These are phyloP conservation scores for Melieria picta DNA, from an alignment of 2,888 invertebrate species.

Conservation along the genomic window DNA sequence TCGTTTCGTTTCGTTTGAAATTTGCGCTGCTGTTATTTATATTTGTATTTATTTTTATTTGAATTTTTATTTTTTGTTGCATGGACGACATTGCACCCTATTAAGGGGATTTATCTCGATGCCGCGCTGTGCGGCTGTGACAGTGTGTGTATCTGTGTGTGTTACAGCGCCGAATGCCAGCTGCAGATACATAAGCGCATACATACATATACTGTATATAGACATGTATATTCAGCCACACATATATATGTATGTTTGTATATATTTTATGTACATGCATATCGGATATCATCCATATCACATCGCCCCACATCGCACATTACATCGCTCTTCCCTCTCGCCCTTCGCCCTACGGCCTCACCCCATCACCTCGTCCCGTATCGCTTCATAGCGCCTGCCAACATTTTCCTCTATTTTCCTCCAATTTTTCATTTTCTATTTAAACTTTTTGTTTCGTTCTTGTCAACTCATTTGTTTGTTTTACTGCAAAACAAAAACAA, in stretches of 20 bases:
- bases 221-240: not conserved
- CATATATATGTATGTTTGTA: conserved; percentile 8
- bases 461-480: conserved; percentile 38
- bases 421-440: conserved; percentile 18
- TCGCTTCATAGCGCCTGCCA: not conserved
- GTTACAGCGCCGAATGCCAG: not conserved
- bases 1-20: no score
- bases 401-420: conserved; percentile 18
- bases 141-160: conserved; percentile 8
- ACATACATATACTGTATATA: not conserved
- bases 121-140: conserved; percentile 20
- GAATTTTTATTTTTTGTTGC: conserved; percentile 8
- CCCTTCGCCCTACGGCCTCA: no score
- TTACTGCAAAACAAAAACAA: conserved; percentile 8
- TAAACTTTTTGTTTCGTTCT: conserved; percentile 35
- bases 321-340: no score
- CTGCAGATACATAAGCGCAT: not conserved
- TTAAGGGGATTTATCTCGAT: conserved; percentile 45
- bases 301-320: conserved; percentile 13
- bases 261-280: conserved; percentile 31
- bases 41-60: not conserved
- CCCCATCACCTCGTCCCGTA: no score
- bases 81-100: conserved; percentile 25
- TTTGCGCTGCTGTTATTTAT: no score
- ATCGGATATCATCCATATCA: conserved; percentile 32